These are phyloP conservation scores for Brachyhypopomus occidentalis DNA, from an alignment of 2,113 vertebrate species.

Conservation along the genomic window DNA sequence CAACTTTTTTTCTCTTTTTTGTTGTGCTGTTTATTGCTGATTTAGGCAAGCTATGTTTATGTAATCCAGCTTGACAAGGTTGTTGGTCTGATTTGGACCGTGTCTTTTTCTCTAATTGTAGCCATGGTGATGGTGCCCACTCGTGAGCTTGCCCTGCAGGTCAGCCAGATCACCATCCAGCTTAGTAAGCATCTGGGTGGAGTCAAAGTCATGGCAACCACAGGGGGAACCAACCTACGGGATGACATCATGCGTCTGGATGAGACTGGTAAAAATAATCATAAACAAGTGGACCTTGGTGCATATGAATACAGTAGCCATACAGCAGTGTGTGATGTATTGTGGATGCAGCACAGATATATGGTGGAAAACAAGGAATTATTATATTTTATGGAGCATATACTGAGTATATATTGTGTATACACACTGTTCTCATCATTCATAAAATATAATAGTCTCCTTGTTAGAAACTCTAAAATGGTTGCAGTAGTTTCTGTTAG, in stretches of 20 bases:
- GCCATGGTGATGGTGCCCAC: slow-evolving; percentile 79
- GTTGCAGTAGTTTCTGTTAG: too few species aligned
- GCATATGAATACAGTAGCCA: background rate
- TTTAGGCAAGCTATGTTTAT: background rate
- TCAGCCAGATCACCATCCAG: slow-evolving; percentile 81
- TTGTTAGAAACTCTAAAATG: too few species aligned
- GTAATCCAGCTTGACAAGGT: background rate
- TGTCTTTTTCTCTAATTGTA: slow-evolving; percentile 46
- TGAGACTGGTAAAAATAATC: slow-evolving; percentile 68
- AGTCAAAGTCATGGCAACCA: slow-evolving; percentile 81
- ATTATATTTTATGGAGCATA: too few species aligned
- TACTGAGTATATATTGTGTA: too few species aligned
- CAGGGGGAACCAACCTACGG: slow-evolving; percentile 77
- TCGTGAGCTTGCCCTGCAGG: slow-evolving; percentile 78
- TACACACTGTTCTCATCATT: too few species aligned
- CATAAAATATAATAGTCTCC: too few species aligned
- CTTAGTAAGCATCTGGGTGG: slow-evolving; percentile 79
- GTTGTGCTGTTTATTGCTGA: background rate
- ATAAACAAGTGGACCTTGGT: background rate
- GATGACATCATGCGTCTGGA: slow-evolving; percentile 83
- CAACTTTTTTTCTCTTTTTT: background rate
- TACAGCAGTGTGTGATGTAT: too few species aligned
- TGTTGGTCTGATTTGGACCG: background rate
- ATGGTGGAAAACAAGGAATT: too few species aligned
- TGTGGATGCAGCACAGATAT: too few species aligned